Conservation (phyloP, 1,140 invertebrate species). For the Caenorhabditis brenneri region DNA sequence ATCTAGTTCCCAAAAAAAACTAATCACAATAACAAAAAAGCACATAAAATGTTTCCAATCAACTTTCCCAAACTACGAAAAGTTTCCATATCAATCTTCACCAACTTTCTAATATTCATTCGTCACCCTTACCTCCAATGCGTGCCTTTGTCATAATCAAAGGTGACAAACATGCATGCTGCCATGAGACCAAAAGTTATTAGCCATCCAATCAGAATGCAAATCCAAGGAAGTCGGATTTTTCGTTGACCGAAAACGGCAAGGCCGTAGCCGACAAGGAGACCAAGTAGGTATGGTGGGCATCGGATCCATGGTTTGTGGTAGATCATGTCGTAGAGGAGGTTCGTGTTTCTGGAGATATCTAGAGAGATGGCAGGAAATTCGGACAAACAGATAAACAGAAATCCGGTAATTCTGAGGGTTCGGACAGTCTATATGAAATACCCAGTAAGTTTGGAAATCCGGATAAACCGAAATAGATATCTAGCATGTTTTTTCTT, state of each 20-base stretch:
- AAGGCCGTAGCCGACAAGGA: constrained; percentile 12
- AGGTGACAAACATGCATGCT: constrained; percentile 17
- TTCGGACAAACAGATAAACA: too few species aligned
- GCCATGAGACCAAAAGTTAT: background rate
- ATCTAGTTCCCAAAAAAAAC: too few species aligned
- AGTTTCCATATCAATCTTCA: background rate
- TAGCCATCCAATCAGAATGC: constrained; percentile 22
- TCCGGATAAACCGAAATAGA: too few species aligned
- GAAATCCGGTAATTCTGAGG: too few species aligned
- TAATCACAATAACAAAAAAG: background rate
- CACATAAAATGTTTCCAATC: background rate
- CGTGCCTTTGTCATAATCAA: constrained; percentile 19
- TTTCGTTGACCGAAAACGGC: background rate
- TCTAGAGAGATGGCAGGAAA: too few species aligned
- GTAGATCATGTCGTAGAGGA: background rate
- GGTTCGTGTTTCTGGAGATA: constrained; percentile 10
- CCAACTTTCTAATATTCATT: background rate
- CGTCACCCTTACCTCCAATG: background rate
- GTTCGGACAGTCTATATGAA: too few species aligned
- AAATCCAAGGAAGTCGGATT: constrained; percentile 15
- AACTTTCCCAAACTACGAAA: too few species aligned
- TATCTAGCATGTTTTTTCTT: too few species aligned
- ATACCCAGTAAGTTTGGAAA: too few species aligned
- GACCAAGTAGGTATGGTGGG: constrained; percentile 7
- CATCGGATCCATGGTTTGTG: constrained; percentile 42